These are phyloP conservation scores for Excalfactoria chinensis DNA, from an alignment of 2,113 vertebrate species.

Conservation along the genomic window DNA sequence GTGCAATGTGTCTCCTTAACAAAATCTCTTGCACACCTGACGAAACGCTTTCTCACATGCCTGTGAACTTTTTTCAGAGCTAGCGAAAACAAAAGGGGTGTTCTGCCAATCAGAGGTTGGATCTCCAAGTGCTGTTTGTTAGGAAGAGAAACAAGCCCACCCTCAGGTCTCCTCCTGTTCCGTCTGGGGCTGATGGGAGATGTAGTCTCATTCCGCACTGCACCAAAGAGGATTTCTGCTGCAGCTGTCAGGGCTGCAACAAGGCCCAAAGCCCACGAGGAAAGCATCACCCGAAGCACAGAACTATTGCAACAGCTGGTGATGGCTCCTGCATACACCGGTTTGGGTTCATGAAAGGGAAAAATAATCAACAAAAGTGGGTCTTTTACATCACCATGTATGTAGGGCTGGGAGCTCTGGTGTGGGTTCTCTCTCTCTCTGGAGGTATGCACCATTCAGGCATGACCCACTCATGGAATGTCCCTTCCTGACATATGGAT, in stretches of 20 bases:
- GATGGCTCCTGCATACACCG: background rate
- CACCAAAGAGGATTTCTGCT: background rate
- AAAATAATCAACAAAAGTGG: background rate
- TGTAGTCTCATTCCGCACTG: background rate
- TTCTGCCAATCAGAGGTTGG: background rate
- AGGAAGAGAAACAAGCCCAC: background rate
- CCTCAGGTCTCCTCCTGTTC: constrained; percentile 2
- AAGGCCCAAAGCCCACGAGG: background rate
- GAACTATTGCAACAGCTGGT: background rate
- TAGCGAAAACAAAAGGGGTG: background rate
- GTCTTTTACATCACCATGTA: rapidly evolving
- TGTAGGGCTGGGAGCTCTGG: background rate
- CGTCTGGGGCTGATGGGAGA: constrained; percentile 50
- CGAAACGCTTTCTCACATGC: background rate
- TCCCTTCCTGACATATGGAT: background rate
- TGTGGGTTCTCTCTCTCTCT: background rate
- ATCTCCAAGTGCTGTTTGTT: background rate
- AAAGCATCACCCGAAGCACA: background rate
- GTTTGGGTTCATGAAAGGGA: background rate
- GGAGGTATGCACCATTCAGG: background rate
- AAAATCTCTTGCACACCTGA: constrained; percentile 1
- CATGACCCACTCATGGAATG: background rate
- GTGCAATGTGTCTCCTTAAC: background rate
- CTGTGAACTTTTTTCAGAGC: background rate
- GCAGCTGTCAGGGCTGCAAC: background rate